Base-by-base conservation (phyloP, 1,140 invertebrate genomes). In the Zaprionus africanus region DNA sequence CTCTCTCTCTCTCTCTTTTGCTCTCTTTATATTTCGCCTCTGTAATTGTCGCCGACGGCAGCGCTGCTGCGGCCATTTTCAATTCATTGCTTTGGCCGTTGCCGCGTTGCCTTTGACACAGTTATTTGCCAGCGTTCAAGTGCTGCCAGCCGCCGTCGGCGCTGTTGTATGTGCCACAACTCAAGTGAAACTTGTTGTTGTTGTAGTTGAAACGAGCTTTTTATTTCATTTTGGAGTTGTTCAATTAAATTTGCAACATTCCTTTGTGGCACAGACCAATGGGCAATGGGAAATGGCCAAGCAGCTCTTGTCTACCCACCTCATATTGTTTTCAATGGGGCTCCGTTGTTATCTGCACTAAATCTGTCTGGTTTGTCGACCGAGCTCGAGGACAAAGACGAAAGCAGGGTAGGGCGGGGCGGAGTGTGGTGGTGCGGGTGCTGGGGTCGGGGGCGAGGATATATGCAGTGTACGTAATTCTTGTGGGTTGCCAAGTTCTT, bases 61-160 rank as follows among this genome's bases (percentile, higher is more conserved):
- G 73, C 81, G 77, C 73, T 83, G 81, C 71, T 58, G 76, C 78
- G 78, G 66, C 82, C 82, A 85, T 85, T 85, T 85, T 85, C 78
- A 84, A 81, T 84, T 81, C 78, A 85, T 62, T 82, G 75, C 70
- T 70, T 61, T 76, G 69, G 79, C 79, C 75, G 63, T 68, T 76
- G 63, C 38, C 46, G 57, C 70, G 74, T 81, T 88, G 84, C 84
- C 81, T 87, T 88, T 88, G 84, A 88, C 84, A 88, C 65, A 84
- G 75, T 88, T 86, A 59, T 67, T 73, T 58, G 36, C 43, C 26
- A 34, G 57, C 36, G 26, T 31, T 56, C 24, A 75, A 75, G 72
- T 75, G 51, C 58, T 74, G 68, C 65, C 53, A 26, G 26, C 15
- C 26, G 51, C 51, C 51, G 53, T 28, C 26, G 53, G 26, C 53